These are phyloP conservation scores for Hyalella azteca DNA, from an alignment of 2,888 invertebrate species.

Conservation along the genomic window DNA sequence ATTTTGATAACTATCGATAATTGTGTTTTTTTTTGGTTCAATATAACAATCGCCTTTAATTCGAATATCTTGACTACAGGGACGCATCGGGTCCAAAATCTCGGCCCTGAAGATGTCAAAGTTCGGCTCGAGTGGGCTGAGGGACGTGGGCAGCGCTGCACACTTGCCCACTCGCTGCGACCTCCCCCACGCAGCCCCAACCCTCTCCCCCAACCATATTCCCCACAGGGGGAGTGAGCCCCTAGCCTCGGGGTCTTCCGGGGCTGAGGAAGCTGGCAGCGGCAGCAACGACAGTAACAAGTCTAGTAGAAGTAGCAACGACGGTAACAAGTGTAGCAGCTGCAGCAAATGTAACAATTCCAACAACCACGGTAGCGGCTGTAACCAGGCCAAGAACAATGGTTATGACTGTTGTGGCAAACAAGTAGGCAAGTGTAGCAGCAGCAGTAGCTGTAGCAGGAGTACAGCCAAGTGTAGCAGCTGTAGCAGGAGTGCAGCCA, in stretches of 20 bases:
- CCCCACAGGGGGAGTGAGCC: neutral
- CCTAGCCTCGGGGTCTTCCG: neutral
- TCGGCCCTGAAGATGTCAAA: slow-evolving; percentile 58
- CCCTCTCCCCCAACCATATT: slow-evolving; percentile 7
- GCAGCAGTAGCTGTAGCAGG: neutral
- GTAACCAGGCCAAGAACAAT: neutral
- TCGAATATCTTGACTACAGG: slow-evolving; percentile 31
- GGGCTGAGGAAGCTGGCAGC: neutral
- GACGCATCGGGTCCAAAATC: slow-evolving; percentile 55
- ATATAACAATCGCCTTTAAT: too few species aligned
- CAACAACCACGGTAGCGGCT: too few species aligned
- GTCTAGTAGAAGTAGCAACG: neutral
- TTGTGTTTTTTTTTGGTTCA: too few species aligned
- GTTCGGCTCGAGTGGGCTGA: slow-evolving; percentile 53
- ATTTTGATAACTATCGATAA: too few species aligned
- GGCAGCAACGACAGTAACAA: neutral
- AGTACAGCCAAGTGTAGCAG: neutral
- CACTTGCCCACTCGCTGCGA: slow-evolving; percentile 52
- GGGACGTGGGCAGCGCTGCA: slow-evolving; percentile 51
- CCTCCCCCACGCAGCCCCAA: slow-evolving; percentile 43
- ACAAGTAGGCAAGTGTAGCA: neutral
- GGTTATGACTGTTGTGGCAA: too few species aligned
- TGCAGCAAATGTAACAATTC: too few species aligned
- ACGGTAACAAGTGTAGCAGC: neutral
- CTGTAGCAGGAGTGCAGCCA: slow-evolving; percentile 7